Evolutionary conservation across 1,140 invertebrate species (phyloP), one percentile per base, ranked within the genome.

Genomic region (Macrostomum lignano): DNA sequence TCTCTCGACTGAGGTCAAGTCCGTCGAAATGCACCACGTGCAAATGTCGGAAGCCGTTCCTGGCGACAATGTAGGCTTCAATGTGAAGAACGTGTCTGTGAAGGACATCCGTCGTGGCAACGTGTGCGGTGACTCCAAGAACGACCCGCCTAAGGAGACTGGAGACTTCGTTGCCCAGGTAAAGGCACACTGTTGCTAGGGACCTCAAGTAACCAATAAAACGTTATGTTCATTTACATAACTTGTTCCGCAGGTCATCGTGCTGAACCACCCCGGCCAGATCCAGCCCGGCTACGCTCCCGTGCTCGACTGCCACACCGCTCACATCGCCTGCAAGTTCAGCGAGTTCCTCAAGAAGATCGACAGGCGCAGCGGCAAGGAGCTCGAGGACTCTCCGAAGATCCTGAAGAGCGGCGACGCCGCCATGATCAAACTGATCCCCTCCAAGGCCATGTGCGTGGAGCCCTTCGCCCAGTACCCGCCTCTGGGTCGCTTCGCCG

Each of bases 21-120:
- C 81, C n/a, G 79, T 91, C 21, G 82, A 91, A 62, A 91, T 91
- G 82, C 82, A 91, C 54, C 82, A 91, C 66, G 82, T 88, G 65
- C 75, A 79, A 33, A 62, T 91, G 24, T 63, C 67, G 35, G 79
- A 91, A 52, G 82, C 82, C 41, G 68, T 81, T 42, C 81, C 82
- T 33, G 81, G 81, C 40, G 82, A 91, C 63, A 91, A 91, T 50
- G 82, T 91, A 44, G 82, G 82, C 50, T 91, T 91, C 64, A 91
- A 88, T 65, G 78, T 91, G 6, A 91, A 91, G 67, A 88, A 86
- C 68, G 76, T 93, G 3, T 79, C 79, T 3, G 77, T 91, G 25
- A 88, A 91, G 61, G 82, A 91, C 56, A 63, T 91, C 55, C 70
- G 78, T 52, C 72, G 82, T 61, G 82, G 82, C 32, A 88, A 74